Evolutionary conservation across 2,888 invertebrate genomes (phyloP), one percentile per base, ranked within the genome.

Genomic region (Aromia moschata): DNA sequence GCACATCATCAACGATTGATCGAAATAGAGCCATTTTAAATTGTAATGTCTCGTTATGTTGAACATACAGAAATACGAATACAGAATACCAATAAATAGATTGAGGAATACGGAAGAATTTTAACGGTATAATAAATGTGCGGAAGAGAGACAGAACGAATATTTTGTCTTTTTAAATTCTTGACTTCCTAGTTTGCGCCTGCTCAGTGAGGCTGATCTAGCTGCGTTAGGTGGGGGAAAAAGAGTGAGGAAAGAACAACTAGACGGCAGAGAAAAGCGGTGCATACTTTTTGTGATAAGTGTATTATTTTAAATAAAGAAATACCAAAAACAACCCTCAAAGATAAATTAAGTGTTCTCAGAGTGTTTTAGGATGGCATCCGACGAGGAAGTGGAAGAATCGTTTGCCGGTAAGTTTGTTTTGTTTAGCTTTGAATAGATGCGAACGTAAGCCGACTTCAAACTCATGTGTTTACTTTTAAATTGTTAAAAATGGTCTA

Each of bases 311-410:
- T 57, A 59, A 56, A 55, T 54, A 57, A 54, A 54, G 53, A 36
- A 52, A 38, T 46, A 30, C 31, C 25, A 38, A 57, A 49, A 63
- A 43, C 56, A 15, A 14, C 20, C 7, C 12, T 45, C 40, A 52
- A 57, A 45, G 30, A 54, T 60, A 45, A 25, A 44, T 55, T 58
- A 43, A 56, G 58, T 64, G 51, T 54, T 17, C 41, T 46, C 44
- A 52, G 61, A 64, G 57, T 60, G 47, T 15, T 31, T 56, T 52
- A 64, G 37, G 81, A 93, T 93, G 93, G 93, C 92, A 82, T 93
- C 93, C 68, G 93, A 93, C 77, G 93, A 93, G 79, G 93, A 93
- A 83, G 88, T 92, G 80, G 93, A 93, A 77, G 93, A 92, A 80
- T 90, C 88, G 80, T 90, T 89, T 79, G 92, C 91, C 85, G 93